Evolutionary conservation across 2,113 vertebrate species (phyloP), one percentile per base, ranked within the genome.

Genomic region (Lamprologus tigripictilis): DNA sequence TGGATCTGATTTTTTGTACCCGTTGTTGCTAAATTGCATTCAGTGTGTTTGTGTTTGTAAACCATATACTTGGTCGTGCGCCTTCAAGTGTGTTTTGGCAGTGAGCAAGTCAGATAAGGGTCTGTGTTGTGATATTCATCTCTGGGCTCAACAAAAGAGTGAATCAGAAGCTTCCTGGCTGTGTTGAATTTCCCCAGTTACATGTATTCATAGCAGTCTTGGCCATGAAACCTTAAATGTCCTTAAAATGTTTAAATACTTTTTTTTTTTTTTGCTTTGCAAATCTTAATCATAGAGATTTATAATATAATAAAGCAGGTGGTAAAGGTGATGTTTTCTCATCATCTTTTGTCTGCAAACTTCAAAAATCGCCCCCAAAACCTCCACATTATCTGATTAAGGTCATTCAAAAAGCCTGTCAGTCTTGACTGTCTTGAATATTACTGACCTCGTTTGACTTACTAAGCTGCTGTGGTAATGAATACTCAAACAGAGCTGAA

Each of bases 131-230:
- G 90, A 95, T 95, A 94, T 89, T 91, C 71, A 90, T 94, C 85
- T 92, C 86, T 53, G 66, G 86, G 86, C 47, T 88, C 86, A 89
- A 90, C 76, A 80, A 86, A 84, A 86, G 58, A 90, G 86, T 92
- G 90, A 94, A 92, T 93, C 88, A 85, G 79, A 86, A 86, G 90
- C 87, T 94, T 95, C 91, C 93, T 93, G 86, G 53, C 90, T 63
- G 83, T 66, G 55, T 90, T 33, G 16, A 40, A 28, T 85, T 86
- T 53, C 82, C 45, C 26, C 12, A 6, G 58, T 73, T 78, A 58
- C 42, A 63, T 71, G 85, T 58, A 80, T 80, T 82, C 82, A 81
- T 33, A 88, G 4, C 51, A 37, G 33, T 31, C 10, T 37, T 28
- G 11, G 21, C 19, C 35, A 12, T 40, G 16, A 82, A 40, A 49